These are phyloP conservation scores for Diploptera punctata DNA, from an alignment of 2,888 invertebrate genomes.

Conservation along the genomic window DNA sequence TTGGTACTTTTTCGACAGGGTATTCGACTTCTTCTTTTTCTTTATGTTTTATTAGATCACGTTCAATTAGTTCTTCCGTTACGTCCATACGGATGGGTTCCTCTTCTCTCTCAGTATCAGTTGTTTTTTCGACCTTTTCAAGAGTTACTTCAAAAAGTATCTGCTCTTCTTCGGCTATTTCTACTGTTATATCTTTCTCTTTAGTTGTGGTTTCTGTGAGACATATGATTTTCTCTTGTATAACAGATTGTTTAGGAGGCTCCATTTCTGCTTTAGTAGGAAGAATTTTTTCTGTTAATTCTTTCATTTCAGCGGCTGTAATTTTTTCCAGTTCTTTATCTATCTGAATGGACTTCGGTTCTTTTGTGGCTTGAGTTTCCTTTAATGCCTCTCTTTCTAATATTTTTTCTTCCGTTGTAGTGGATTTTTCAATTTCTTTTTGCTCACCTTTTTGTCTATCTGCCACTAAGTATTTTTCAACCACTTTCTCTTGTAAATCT, in stretches of 20 bases:
- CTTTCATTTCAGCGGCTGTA: background rate
- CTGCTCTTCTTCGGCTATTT: background rate
- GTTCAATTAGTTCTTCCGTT: no score
- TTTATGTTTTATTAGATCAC: no score
- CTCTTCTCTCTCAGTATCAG: slow-evolving; percentile 20
- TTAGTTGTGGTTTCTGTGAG: background rate
- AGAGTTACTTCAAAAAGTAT: background rate
- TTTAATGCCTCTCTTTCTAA: background rate
- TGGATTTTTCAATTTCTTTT: no score
- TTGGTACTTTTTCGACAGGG: no score
- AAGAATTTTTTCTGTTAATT: background rate
- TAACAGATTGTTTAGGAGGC: background rate
- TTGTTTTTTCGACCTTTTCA: background rate
- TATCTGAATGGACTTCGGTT: no score
- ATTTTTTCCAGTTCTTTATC: background rate
- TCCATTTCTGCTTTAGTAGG: background rate
- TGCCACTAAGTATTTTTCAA: background rate
- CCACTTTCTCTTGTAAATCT: no score
- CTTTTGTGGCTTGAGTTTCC: no score
- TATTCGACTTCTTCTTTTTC: no score
- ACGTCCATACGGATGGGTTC: no score
- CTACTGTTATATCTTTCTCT: background rate
- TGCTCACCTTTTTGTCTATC: background rate
- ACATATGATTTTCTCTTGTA: background rate
- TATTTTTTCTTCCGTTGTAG: background rate